Base-by-base conservation (phyloP, 2,797 vertebrate species). In the Ctenosaura bakeri region DNA sequence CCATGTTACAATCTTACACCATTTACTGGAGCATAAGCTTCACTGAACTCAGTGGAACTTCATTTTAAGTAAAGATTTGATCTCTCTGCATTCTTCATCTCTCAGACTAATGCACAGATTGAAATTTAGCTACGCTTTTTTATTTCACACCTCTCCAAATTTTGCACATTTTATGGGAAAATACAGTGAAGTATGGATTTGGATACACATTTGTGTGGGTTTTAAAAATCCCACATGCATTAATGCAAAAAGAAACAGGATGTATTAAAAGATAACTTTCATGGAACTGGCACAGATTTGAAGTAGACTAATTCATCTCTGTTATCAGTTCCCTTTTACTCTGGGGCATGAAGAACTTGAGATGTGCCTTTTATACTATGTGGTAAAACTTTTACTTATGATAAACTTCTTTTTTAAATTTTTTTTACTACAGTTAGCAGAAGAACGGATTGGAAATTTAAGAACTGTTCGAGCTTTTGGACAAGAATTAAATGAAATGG, bases 391-490 rank as follows among this genome's bases (percentile, higher is more conserved):
- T 79, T 24, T 56, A 42, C 16, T 35, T 89, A 3, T 50, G 8
- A 69, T 22, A 69, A 12, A 22, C 6, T 64, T 64, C 62, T 22
- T 92, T 92, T 26, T 8, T 4, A 46, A 42, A 13, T 83, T 91
- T 71, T 82, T 14, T 66, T 92, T 85, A 81, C 88, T 82, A 13
- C 92, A 99, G 99, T 96, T 99, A 95, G 99, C 99, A 54, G 99
- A 99, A 94, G 99, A 99, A 94, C 98, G 98, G 24, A 98, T 99
- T 59, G 98, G 99, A 96, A 99, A 99, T 94, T 95, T 99, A 90
- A 97, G 99, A 93, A 99, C 99, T 1, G 98, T 99, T 90, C 97
- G 99, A 86, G 98, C 98, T 74, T 99, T 99, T 91, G 98, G 98
- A 35, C 99, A 99, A 95, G 99, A 99, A 96, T 90, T 98, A 94